A percentile compares a stretch with the other conserved stretches of the same genome.
phyloP scores from a whole-genome alignment of 2,888 invertebrate species.

The Myopa tessellatipennis region DNA sequence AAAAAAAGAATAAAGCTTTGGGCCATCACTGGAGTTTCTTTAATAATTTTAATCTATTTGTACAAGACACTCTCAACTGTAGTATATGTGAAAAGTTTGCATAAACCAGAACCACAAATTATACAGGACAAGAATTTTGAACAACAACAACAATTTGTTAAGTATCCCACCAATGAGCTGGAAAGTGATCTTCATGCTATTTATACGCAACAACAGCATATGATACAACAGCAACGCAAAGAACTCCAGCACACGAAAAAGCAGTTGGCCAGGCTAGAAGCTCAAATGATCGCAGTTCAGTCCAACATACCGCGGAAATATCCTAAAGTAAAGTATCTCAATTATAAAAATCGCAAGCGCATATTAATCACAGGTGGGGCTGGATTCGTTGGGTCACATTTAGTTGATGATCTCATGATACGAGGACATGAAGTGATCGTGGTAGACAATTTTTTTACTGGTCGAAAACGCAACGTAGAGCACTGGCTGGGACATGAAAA shows the following conservation, averaged over 20 bases:
- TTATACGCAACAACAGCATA: slow-evolving; percentile 52
- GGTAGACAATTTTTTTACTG: slow-evolving; percentile 98
- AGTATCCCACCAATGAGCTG: slow-evolving; percentile 42
- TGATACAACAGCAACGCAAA: slow-evolving; percentile 55
- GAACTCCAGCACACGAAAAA: slow-evolving; percentile 75
- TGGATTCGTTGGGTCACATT: slow-evolving; percentile 98
- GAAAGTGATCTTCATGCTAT: slow-evolving; percentile 48
- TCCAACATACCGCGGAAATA: slow-evolving; percentile 83
- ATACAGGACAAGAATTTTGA: background rate
- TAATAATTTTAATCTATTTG: slow-evolving; percentile 54
- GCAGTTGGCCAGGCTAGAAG: slow-evolving; percentile 77
- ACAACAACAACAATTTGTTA: background rate
- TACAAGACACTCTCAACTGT: slow-evolving; percentile 52
- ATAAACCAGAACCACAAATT: background rate
- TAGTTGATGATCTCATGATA: slow-evolving; percentile 94
- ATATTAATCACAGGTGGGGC: slow-evolving; percentile 97
- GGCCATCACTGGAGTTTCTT: slow-evolving; percentile 48
- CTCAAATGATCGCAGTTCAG: slow-evolving; percentile 79
- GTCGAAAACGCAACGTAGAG: slow-evolving; percentile 95
- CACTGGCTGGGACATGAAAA: slow-evolving; percentile 99
- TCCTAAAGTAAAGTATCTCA: slow-evolving; percentile 91
- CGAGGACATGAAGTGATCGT: slow-evolving; percentile 97
- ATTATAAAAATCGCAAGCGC: slow-evolving; percentile 90
- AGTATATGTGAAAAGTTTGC: background rate
- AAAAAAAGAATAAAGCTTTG: slow-evolving; percentile 59